Conservation (phyloP, 2,888 invertebrate genomes). For the Parnassius apollo region DNA sequence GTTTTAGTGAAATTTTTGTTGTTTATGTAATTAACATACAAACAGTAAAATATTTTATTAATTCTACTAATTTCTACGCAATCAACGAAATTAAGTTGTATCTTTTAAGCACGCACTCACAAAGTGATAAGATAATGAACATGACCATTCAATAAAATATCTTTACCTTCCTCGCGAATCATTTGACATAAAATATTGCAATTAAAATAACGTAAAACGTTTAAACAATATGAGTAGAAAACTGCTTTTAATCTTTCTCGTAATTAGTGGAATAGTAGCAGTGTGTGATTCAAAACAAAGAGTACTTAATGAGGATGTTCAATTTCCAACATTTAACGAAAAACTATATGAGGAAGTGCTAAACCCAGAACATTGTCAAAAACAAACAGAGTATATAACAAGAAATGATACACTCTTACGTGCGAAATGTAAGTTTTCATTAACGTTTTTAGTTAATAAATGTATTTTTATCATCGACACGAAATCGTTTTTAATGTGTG, state of each 20-base stretch:
- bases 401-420: slow-evolving; percentile 11
- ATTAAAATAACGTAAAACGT: too few species aligned
- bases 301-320: slow-evolving; percentile 10
- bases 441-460: not conserved
- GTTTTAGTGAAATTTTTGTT: too few species aligned
- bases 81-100: too few species aligned
- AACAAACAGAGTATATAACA: slow-evolving; percentile 13
- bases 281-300: slow-evolving; percentile 3
- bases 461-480: too few species aligned
- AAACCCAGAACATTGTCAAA: slow-evolving; percentile 14
- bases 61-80: too few species aligned
- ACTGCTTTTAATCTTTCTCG: slow-evolving; percentile 2
- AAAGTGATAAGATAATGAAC: slow-evolving; percentile 16
- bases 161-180: not conserved
- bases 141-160: slow-evolving; percentile 14
- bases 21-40: too few species aligned
- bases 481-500: too few species aligned
- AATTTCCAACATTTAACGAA: slow-evolving; percentile 10
- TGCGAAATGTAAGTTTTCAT: slow-evolving; percentile 17
- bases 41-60: too few species aligned
- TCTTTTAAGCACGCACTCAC: not conserved
- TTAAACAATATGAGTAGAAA: slow-evolving; percentile 9
- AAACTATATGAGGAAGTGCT: slow-evolving; percentile 17
- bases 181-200: not conserved
- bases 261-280: not conserved